Evolutionary conservation across 1,140 invertebrate genomes (phyloP).

Genomic region (Drosophila quadrilineata): DNA sequence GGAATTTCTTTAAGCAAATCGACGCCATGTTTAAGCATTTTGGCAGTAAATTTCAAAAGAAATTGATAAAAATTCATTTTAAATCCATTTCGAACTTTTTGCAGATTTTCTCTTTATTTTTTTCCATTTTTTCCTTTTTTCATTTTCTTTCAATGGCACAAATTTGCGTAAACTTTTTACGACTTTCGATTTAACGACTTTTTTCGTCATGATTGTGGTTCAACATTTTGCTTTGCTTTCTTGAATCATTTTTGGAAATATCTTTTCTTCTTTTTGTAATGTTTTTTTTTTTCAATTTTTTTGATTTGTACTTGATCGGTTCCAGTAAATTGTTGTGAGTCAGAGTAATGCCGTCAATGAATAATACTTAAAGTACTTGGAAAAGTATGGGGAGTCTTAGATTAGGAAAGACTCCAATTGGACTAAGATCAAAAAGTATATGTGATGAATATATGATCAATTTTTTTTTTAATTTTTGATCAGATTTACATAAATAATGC

Average conservation of each 20-base stretch:
- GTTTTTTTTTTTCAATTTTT: conserved; percentile 17
- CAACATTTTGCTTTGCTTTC: conserved; percentile 11
- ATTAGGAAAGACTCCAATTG: too few species aligned
- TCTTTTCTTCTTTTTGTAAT: background rate
- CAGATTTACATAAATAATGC: too few species aligned
- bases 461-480: too few species aligned
- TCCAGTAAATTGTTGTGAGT: conserved; percentile 13
- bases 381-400: too few species aligned
- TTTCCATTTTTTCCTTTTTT: conserved; percentile 11
- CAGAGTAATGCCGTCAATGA: conserved; percentile 29
- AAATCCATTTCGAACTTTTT: conserved; percentile 39
- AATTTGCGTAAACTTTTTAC: conserved; percentile 68
- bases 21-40: conserved; percentile 78
- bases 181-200: conserved; percentile 65
- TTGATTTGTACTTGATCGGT: too few species aligned
- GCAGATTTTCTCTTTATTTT: background rate
- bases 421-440: too few species aligned
- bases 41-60: conserved; percentile 79
- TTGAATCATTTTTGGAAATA: too few species aligned
- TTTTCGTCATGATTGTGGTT: conserved; percentile 28
- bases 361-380: conserved; percentile 22
- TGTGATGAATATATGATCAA: too few species aligned
- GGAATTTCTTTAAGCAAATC: conserved; percentile 79
- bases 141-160: conserved; percentile 43
- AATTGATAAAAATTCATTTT: conserved; percentile 64